Evolutionary conservation across 2,113 vertebrate genomes (phyloP).

Genomic region (Hippocampus zosterae): DNA sequence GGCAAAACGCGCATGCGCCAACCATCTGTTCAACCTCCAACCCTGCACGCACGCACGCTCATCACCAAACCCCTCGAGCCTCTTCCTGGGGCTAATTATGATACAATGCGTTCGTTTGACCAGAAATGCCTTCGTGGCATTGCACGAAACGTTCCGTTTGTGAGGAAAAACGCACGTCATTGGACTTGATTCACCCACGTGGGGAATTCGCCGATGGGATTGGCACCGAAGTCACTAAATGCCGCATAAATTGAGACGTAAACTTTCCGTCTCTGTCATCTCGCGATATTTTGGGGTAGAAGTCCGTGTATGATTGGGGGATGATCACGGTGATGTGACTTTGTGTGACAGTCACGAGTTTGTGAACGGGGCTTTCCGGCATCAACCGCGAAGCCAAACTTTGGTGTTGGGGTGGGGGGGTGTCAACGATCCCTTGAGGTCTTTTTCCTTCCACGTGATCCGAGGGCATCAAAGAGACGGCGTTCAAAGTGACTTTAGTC

Average conservation of each 20-base stretch:
- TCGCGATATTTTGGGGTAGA: not conserved
- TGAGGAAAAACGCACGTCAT: not conserved
- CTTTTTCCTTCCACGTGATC: not conserved
- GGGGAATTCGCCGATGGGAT: too few species aligned
- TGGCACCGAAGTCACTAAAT: too few species aligned
- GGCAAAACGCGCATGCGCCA: slow-evolving; percentile 35
- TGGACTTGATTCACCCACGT: not conserved
- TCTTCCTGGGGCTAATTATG: too few species aligned
- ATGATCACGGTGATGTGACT: not conserved
- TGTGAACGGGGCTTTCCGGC: not conserved
- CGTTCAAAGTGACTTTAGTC: not conserved
- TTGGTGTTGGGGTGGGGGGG: too few species aligned
- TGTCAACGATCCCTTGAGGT: not conserved
- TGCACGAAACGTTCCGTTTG: too few species aligned
- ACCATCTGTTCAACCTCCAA: slow-evolving; percentile 60
- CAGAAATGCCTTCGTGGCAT: not conserved
- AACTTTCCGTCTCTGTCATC: not conserved
- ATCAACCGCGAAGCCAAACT: not conserved
- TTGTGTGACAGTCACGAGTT: slow-evolving; percentile 1
- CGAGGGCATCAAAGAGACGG: not conserved
- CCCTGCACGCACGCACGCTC: not conserved
- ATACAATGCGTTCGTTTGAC: not conserved
- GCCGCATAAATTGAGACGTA: too few species aligned
- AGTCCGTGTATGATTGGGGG: not conserved
- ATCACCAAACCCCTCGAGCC: not conserved